phyloP scores from a whole-genome alignment of 2,113 vertebrate species.

The Todiramphus saurophagus region DNA sequence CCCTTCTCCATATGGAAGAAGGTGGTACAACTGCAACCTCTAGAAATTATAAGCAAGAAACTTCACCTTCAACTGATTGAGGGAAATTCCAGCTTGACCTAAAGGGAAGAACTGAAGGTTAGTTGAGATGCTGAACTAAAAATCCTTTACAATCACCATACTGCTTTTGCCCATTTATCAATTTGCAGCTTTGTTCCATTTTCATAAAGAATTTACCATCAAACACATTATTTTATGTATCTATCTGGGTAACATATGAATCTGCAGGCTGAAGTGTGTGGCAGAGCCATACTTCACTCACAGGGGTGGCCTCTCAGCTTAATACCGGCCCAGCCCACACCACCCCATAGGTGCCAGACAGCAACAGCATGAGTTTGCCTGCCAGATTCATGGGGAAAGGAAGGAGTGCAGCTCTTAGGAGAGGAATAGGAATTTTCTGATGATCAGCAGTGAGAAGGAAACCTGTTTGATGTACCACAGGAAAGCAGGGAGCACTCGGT shows the following conservation, averaged over 20 bases:
- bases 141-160: background rate
- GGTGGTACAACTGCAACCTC: background rate
- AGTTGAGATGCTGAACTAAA: background rate
- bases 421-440: background rate
- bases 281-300: background rate
- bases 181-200: background rate
- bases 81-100: background rate
- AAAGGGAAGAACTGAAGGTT: background rate
- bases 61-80: background rate
- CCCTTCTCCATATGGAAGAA: background rate
- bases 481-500: background rate
- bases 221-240: background rate
- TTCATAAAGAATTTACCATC: background rate
- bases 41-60: background rate
- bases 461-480: background rate
- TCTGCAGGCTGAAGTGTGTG: background rate
- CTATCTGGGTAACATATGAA: fast-evolving
- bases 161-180: background rate
- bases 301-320: background rate
- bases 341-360: background rate
- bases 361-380: background rate
- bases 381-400: background rate
- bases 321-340: background rate
- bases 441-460: background rate
- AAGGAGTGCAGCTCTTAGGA: background rate